phyloP scores from a whole-genome alignment of 2,113 vertebrate genomes.

The Thamnophis sirtalis region DNA sequence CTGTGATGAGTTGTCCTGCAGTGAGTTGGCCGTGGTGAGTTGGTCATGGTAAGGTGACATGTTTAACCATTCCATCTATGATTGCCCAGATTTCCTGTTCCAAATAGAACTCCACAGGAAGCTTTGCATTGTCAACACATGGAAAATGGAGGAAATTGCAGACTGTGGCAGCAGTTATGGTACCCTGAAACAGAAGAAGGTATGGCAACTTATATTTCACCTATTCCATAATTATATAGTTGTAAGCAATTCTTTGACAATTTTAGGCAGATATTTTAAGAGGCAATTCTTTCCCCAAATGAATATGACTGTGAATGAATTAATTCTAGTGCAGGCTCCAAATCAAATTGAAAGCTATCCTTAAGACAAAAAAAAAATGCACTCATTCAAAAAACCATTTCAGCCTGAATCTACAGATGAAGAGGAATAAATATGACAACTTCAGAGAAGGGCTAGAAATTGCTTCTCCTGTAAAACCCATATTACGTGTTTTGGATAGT shows the following conservation, averaged over 20 bases:
- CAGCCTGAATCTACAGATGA: constrained; percentile 1
- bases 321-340: constrained; percentile 29
- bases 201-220: background rate
- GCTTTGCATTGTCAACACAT: background rate
- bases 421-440: constrained; percentile 12
- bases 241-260: background rate
- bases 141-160: background rate
- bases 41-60: too few relatives aligned
- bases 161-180: background rate
- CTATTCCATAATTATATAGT: background rate
- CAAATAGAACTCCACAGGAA: background rate
- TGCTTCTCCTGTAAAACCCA: constrained; percentile 5
- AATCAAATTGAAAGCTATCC: constrained; percentile 34
- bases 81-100: background rate
- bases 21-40: too few relatives aligned
- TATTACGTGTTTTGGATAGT: constrained; percentile 52
- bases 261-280: background rate
- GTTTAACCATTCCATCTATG: too few relatives aligned
- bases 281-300: constrained; percentile 25
- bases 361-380: constrained; percentile 19
- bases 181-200: background rate
- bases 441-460: constrained; percentile 12
- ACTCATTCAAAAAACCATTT: constrained; percentile 20
- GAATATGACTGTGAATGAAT: constrained; percentile 40
- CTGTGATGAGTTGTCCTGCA: too few relatives aligned